These are phyloP conservation scores for Larimichthys polyactis DNA, from an alignment of 2,113 vertebrate genomes.

Conservation along the genomic window DNA sequence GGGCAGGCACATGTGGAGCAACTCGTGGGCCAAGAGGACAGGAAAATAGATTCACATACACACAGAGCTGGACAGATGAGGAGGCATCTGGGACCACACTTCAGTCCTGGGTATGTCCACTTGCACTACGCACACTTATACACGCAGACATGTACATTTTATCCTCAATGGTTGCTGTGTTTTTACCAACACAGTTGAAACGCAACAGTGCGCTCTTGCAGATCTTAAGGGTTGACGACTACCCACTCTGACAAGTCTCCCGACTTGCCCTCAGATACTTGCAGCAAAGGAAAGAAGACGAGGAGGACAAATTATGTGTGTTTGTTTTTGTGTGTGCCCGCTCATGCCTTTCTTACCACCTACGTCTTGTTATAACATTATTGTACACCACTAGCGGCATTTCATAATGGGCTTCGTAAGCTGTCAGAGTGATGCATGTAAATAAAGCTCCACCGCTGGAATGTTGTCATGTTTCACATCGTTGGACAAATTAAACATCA, in stretches of 20 bases:
- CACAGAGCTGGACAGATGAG: constrained; percentile 77
- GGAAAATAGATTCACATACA: constrained; percentile 51
- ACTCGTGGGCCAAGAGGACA: constrained; percentile 73
- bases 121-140: constrained; percentile 3
- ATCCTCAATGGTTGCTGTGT: constrained; percentile 15
- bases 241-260: constrained; percentile 73
- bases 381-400: constrained; percentile 38
- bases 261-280: constrained; percentile 68
- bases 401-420: constrained; percentile 46
- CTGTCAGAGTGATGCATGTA: constrained; percentile 55
- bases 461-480: constrained; percentile 34
- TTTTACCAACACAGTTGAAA: constrained; percentile 51
- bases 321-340: constrained; percentile 11
- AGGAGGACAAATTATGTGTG: constrained; percentile 20
- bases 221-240: constrained; percentile 62
- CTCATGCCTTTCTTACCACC: constrained; percentile 33
- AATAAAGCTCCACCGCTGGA: constrained; percentile 47
- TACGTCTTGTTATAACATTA: constrained; percentile 16
- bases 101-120: constrained; percentile 81
- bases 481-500: constrained; percentile 15
- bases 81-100: constrained; percentile 74
- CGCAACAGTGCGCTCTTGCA: constrained; percentile 63
- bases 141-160: constrained; percentile 14
- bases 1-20: constrained; percentile 63
- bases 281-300: constrained; percentile 34